Conservation (phyloP, 2,113 vertebrate species). For the Clupea harengus region DNA sequence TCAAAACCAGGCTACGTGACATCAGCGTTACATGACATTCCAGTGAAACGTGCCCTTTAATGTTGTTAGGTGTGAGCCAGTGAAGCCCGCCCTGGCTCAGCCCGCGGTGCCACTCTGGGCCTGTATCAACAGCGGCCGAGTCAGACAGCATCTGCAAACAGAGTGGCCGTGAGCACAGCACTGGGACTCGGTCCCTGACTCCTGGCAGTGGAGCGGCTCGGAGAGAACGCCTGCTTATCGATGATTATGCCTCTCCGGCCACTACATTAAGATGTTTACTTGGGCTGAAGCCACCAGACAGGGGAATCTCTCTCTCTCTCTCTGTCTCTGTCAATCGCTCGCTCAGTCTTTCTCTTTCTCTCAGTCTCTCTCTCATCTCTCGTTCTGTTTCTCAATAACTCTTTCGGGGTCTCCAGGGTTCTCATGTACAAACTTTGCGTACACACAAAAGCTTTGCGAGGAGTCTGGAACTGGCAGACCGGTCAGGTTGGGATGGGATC, state of each 20-base stretch:
- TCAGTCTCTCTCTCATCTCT: not conserved
- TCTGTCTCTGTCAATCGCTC: not conserved
- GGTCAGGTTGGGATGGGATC: too few species aligned
- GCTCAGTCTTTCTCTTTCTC: not conserved
- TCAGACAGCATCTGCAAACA: constrained; percentile 13
- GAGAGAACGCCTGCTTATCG: constrained; percentile 37
- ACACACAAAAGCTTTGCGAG: too few species aligned
- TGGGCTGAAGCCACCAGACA: constrained; percentile 31
- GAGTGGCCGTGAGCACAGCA: not conserved
- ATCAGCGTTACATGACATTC: not conserved
- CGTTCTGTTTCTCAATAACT: too few species aligned
- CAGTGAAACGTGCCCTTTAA: not conserved
- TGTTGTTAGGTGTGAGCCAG: not conserved
- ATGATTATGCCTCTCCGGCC: constrained; percentile 37
- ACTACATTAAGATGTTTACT: constrained; percentile 46
- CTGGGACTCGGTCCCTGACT: constrained; percentile 18
- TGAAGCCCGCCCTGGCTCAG: not conserved
- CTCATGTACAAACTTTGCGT: too few species aligned
- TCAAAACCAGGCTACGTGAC: not conserved
- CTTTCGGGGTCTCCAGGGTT: too few species aligned
- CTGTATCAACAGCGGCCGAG: constrained; percentile 15
- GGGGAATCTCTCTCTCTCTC: constrained; percentile 27
- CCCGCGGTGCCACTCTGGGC: not conserved
- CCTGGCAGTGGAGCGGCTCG: constrained; percentile 20
- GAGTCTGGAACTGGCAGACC: too few species aligned